Conservation (phyloP, 2,888 invertebrate species). For the Sceliomorpha sp. region DNA sequence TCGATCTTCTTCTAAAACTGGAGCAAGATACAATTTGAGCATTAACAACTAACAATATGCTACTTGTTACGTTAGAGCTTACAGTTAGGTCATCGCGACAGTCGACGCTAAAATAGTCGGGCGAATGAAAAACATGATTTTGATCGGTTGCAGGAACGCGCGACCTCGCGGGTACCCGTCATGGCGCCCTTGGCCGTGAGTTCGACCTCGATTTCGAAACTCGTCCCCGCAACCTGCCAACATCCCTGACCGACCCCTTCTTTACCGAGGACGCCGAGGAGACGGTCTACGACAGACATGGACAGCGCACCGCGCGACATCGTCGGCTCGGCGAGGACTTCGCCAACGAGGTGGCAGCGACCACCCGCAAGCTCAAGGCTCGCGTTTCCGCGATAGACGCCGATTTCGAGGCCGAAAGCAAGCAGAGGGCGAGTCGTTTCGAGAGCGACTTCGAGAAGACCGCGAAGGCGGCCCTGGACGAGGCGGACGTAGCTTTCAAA, state of each 20-base stretch:
- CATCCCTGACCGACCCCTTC: slow-evolving; percentile 60
- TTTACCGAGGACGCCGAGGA: slow-evolving; percentile 80
- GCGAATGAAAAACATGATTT: slow-evolving; percentile 45
- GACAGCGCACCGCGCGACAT: slow-evolving; percentile 77
- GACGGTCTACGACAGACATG: slow-evolving; percentile 85
- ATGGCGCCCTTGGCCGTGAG: slow-evolving; percentile 70
- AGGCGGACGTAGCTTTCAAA: slow-evolving; percentile 81
- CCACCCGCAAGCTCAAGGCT: slow-evolving; percentile 81
- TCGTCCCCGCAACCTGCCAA: slow-evolving; percentile 60
- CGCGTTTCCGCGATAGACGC: slow-evolving; percentile 83
- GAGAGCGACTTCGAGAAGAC: slow-evolving; percentile 49
- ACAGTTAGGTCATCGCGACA: too few species aligned
- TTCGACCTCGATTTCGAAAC: slow-evolving; percentile 75
- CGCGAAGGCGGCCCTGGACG: slow-evolving; percentile 79
- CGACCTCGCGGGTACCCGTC: slow-evolving; percentile 74
- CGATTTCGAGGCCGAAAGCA: slow-evolving; percentile 82
- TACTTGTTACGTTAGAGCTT: too few species aligned
- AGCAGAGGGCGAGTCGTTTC: slow-evolving; percentile 46
- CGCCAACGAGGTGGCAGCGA: slow-evolving; percentile 80
- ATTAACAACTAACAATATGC: too few species aligned
- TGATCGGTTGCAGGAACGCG: slow-evolving; percentile 74
- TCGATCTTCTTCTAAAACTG: too few species aligned
- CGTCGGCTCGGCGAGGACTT: slow-evolving; percentile 73
- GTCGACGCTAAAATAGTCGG: slow-evolving; percentile 1
- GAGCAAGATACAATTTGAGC: too few species aligned